phyloP scores from a whole-genome alignment of 2,113 vertebrate species.

The Calidris pygmaea region DNA sequence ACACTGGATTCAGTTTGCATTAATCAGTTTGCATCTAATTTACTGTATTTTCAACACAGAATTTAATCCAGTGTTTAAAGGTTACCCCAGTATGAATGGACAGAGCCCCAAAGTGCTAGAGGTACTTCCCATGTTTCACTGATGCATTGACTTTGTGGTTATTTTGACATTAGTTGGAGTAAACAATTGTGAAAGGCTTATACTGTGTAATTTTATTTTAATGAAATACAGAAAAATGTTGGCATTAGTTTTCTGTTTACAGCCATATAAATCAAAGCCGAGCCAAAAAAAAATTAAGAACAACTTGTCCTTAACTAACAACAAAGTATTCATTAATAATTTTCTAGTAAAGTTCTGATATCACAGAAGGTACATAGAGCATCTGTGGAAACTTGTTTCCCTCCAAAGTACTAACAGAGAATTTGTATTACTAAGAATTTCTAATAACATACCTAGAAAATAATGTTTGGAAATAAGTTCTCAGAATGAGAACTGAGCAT shows the following conservation, averaged over 20 bases:
- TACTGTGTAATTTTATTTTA: conserved; percentile 33
- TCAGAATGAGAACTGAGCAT: neutral
- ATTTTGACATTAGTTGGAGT: neutral
- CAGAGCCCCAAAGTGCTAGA: neutral
- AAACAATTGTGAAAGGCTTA: conserved; percentile 39
- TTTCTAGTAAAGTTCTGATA: conserved; percentile 1
- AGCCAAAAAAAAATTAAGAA: conserved; percentile 40
- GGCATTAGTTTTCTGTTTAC: conserved; percentile 38
- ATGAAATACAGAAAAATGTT: conserved; percentile 24
- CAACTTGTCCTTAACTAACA: conserved; percentile 23
- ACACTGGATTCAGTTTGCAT: neutral
- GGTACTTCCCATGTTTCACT: neutral
- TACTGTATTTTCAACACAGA: conserved; percentile 8
- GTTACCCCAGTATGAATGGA: neutral
- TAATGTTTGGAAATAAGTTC: neutral
- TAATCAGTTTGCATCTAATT: conserved; percentile 6
- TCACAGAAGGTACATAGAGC: neutral
- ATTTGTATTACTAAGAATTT: neutral
- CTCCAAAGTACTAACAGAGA: neutral
- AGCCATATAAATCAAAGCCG: conserved; percentile 28
- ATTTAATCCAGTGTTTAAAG: conserved; percentile 15
- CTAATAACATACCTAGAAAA: neutral
- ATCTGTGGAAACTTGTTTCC: conserved; percentile 9
- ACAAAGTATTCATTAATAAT: conserved; percentile 35
- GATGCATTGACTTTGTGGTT: conserved; percentile 20